Evolutionary conservation across 2,797 vertebrate genomes (phyloP).

Genomic region (Pterois miles): DNA sequence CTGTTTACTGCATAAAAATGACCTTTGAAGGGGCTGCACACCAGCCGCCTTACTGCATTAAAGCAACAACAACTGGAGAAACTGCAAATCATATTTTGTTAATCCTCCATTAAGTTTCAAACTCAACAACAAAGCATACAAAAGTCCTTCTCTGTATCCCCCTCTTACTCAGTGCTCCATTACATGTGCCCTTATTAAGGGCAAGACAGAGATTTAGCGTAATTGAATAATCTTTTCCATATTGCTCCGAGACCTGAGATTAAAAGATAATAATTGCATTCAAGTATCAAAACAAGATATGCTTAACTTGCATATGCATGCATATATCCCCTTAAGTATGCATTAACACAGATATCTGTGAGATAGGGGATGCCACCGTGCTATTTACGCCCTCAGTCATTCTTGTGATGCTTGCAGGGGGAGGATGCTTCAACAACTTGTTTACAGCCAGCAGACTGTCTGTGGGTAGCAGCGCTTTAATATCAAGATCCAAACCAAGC

Average conservation of each 20-base stretch:
- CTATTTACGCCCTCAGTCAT: constrained; percentile 37
- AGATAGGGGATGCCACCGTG: constrained; percentile 26
- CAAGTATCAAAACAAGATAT: constrained; percentile 72
- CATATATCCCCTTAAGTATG: constrained; percentile 68
- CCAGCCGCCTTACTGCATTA: constrained; percentile 21
- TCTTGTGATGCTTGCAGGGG: constrained; percentile 34
- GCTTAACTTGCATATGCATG: constrained; percentile 47
- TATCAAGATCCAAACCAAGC: constrained; percentile 42
- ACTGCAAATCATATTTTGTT: constrained; percentile 53
- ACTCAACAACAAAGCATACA: constrained; percentile 44
- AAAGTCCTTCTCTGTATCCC: constrained; percentile 2
- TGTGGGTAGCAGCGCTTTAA: constrained; percentile 35
- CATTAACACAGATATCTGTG: constrained; percentile 74
- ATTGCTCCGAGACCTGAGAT: constrained; percentile 64
- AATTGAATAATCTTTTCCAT: constrained; percentile 70
- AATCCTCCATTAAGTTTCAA: constrained; percentile 55
- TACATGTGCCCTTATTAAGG: constrained; percentile 29
- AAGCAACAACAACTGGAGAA: constrained; percentile 36
- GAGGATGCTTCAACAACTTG: constrained; percentile 35
- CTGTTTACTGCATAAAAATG: constrained; percentile 38
- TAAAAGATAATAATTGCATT: constrained; percentile 60
- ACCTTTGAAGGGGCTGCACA: constrained; percentile 17
- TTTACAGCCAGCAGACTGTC: constrained; percentile 30
- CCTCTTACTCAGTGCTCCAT: not conserved
- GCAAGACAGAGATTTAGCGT: constrained; percentile 49